A percentile compares a stretch with the other conserved stretches of the same genome.
Evolutionary conservation across 2,113 vertebrate genomes (phyloP).

Genomic region (Platycercus adscitus): DNA sequence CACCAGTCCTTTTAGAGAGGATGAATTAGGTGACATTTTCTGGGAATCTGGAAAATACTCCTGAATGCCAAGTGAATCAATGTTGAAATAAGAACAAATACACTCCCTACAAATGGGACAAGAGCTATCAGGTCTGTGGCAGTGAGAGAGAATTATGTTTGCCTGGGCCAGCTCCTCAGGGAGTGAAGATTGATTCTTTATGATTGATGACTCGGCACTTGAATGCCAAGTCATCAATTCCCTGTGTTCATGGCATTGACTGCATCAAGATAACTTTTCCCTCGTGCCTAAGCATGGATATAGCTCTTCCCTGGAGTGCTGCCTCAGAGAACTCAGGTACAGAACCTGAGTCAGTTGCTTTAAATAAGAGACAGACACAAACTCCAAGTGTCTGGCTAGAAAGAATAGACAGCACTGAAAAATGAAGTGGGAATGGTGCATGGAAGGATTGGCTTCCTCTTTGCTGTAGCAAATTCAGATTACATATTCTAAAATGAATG

Average conservation of each 20-base stretch:
- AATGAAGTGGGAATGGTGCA: not conserved
- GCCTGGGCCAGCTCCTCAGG: constrained; percentile 74
- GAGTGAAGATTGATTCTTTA: constrained; percentile 80
- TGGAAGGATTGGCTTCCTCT: not conserved
- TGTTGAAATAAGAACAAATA: constrained; percentile 79
- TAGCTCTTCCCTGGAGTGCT: constrained; percentile 28
- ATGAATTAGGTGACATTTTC: constrained; percentile 77
- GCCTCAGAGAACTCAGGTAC: constrained; percentile 45
- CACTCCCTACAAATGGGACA: constrained; percentile 75
- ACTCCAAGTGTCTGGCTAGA: not conserved
- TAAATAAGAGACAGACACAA: constrained; percentile 7
- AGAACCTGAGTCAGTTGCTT: not conserved
- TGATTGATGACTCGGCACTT: constrained; percentile 80
- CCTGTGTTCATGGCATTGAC: constrained; percentile 71
- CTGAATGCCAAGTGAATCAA: constrained; percentile 80
- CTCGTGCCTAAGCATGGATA: constrained; percentile 53
- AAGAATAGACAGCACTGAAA: not conserved
- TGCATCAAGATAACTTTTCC: constrained; percentile 81
- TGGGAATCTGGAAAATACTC: constrained; percentile 74
- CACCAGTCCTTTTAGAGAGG: constrained; percentile 46
- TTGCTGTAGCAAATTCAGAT: not conserved
- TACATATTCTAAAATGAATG: not conserved
- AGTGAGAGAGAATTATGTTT: constrained; percentile 81
- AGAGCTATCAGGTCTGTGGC: constrained; percentile 76
- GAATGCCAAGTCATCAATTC: constrained; percentile 83